A percentile compares a stretch with the other conserved stretches of the same genome.
Evolutionary conservation across 2,797 vertebrate species (phyloP).

Genomic region (Aratinga solstitialis): DNA sequence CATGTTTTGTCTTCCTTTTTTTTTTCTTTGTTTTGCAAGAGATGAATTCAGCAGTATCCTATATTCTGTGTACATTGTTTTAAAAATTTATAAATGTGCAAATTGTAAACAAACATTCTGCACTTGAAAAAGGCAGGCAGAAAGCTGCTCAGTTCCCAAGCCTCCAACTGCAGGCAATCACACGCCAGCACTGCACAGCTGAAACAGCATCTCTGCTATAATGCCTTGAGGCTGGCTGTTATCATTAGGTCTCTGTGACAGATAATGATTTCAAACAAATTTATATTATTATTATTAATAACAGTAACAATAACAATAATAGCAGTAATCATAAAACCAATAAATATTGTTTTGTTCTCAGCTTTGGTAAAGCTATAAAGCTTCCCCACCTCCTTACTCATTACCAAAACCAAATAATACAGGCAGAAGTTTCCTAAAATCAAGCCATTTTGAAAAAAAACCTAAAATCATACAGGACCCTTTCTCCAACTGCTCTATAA

Average conservation of each 20-base stretch:
- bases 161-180: not conserved
- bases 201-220: not conserved
- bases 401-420: not conserved
- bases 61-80: not conserved
- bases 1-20: not conserved
- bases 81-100: not conserved
- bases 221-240: constrained; percentile 8
- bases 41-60: not conserved
- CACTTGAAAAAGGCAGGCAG: not conserved
- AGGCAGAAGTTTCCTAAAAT: not conserved
- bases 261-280: constrained; percentile 4
- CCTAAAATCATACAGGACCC: not conserved
- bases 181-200: not conserved
- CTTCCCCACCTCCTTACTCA: not conserved
- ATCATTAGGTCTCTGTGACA: not conserved
- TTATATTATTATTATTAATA: not conserved
- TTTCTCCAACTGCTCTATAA: not conserved
- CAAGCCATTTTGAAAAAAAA: not conserved
- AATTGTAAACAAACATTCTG: not conserved
- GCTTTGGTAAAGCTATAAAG: constrained; percentile 15
- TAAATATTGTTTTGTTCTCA: not conserved
- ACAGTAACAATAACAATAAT: not conserved
- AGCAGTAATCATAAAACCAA: not conserved
- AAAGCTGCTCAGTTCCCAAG: not conserved
- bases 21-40: not conserved